Base-by-base conservation (phyloP, 2,113 vertebrate species). In the Callionymus lyra region DNA sequence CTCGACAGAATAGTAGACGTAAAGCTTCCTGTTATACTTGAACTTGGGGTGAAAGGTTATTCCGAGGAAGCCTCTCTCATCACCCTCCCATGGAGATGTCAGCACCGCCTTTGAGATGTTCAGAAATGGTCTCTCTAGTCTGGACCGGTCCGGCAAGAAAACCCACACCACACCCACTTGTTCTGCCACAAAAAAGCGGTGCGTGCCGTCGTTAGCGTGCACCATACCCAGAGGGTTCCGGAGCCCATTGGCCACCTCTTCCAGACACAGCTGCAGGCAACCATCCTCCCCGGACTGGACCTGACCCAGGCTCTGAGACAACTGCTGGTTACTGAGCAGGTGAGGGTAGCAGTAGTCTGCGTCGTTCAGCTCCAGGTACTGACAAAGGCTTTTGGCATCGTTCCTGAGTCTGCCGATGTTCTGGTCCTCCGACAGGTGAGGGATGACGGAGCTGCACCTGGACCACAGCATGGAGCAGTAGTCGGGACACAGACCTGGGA, bases 61-160 rank as follows among this genome's bases (percentile, higher is more conserved):
- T 31, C 94, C 87, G 37, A 98, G 81, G 68, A 98, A 98, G 21
- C 95, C 95, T 2, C 95, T 81, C 73, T 98, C 95, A 0, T 98
- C 95, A 2, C 95, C 95, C 70, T 96, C 89, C 94, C 94, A 98
- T 0, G 91, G 86, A 1, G 95, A 98, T 1, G 93, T 97, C 32
- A 98, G 80, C 31, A 98, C 95, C 0, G 83, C 82, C 43, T 84
- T 60, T 0, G 86, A 91, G 63, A 98, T 81, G 63, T 98, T 98
- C 59, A 98, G 76, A 72, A 98, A 98, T 0, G 95, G 92, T 39
- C 48, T 87, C 59, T 85, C 70, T 0, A 98, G 77, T 51, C 82
- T 82, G 11, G 92, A 89, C 13, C 73, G 66, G 15, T 94, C 83
- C 0, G 89, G 86, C 31, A 98, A 87, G 80, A 91, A 98, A 12